Conservation (phyloP, 2,797 vertebrate genomes). For the Chiloscyllium punctatum region DNA sequence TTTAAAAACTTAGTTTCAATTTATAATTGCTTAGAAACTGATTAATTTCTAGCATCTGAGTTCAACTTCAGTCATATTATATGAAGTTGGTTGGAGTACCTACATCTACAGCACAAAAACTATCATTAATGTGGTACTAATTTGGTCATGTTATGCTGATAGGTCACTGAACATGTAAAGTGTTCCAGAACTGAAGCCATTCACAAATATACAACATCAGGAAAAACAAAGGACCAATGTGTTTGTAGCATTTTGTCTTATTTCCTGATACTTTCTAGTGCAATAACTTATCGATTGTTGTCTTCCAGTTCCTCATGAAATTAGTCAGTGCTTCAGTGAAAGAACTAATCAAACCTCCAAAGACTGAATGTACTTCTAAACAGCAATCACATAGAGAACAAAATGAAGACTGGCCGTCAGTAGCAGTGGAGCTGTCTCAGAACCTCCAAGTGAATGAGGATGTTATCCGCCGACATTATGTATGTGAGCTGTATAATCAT, state of each 20-base stretch:
- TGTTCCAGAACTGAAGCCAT: background rate
- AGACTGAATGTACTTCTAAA: conserved; percentile 45
- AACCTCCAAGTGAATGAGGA: conserved; percentile 84
- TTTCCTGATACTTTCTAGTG: background rate
- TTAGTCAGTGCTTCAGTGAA: conserved; percentile 76
- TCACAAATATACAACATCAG: background rate
- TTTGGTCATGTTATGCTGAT: background rate
- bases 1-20: background rate
- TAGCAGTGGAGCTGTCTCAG: conserved; percentile 73
- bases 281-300: background rate
- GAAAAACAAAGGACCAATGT: background rate
- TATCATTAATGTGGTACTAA: background rate
- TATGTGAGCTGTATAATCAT: conserved; percentile 86
- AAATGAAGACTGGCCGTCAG: conserved; percentile 71
- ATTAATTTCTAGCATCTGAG: background rate
- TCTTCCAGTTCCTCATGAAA: conserved; percentile 74
- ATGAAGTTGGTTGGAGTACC: background rate
- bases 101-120: background rate
- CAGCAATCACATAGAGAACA: conserved; percentile 50
- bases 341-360: conserved; percentile 53
- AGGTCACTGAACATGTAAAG: background rate
- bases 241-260: background rate
- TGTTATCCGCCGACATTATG: conserved; percentile 75
- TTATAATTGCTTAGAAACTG: background rate
- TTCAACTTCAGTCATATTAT: background rate